phyloP scores from a whole-genome alignment of 2,797 vertebrate species.

The Falco novaeseelandiae region DNA sequence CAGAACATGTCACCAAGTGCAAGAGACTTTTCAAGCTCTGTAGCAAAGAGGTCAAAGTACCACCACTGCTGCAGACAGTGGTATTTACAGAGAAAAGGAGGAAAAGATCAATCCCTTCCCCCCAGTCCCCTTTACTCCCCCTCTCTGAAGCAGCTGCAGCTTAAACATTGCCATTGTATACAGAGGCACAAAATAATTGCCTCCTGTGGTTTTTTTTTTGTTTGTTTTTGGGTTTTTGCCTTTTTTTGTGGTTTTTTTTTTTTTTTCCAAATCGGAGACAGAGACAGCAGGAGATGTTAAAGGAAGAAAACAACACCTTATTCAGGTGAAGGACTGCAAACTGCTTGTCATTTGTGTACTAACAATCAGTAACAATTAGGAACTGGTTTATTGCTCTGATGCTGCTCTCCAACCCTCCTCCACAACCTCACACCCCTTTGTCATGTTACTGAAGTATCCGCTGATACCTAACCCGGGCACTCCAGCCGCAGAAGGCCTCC shows the following conservation, averaged over 20 bases:
- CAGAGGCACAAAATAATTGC: slow-evolving; percentile 17
- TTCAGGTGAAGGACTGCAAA: slow-evolving; percentile 24
- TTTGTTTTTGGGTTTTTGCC: neutral
- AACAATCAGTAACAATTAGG: slow-evolving; percentile 56
- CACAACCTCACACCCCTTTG: neutral
- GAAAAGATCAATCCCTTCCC: slow-evolving; percentile 27
- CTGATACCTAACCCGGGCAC: slow-evolving; percentile 32
- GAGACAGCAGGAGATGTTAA: neutral
- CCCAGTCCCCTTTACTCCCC: neutral
- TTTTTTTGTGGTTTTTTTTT: neutral
- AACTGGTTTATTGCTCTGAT: slow-evolving; percentile 34
- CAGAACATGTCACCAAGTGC: slow-evolving; percentile 63
- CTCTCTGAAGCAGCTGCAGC: neutral
- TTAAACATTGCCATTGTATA: slow-evolving; percentile 23
- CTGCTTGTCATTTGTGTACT: slow-evolving; percentile 54
- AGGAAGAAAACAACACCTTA: slow-evolving; percentile 5
- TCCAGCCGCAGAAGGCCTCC: slow-evolving; percentile 40
- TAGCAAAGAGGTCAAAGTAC: slow-evolving; percentile 44
- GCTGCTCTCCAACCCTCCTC: neutral
- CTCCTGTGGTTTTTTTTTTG: neutral
- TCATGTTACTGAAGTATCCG: neutral
- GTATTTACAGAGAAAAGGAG: slow-evolving; percentile 46
- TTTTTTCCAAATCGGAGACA: neutral
- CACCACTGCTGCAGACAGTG: neutral
- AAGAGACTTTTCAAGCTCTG: slow-evolving; percentile 48